Base-by-base conservation (phyloP, 2,113 vertebrate species). In the Mesembrinibis cayennensis region DNA sequence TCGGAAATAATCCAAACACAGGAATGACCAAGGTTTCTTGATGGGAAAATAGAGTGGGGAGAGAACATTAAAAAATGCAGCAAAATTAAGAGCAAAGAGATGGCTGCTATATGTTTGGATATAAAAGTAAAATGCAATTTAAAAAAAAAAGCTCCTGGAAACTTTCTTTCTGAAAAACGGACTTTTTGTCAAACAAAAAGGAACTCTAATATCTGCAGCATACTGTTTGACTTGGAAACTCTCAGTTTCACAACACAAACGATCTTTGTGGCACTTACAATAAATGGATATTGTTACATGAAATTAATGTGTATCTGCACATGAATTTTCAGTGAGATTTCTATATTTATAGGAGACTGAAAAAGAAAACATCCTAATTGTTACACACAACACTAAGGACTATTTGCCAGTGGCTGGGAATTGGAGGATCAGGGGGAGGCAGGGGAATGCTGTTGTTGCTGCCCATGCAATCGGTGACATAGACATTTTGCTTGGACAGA, bases 391-490 rank as follows among this genome's bases (percentile, higher is more conserved):
- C 30, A 66, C 8, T 52, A 66, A 85, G 10, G 5, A 52, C 5
- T 74, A 22, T 70, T 62, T 86, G 8, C 11, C 36, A 32, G 16
- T 47, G 34, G 7, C 19, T 85, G 40, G 11, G 25, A 77, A 66
- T 1, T 25, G 19, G 30, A 59, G 26, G 7, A 12, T 14, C 2
- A 2, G 4, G 13, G 12, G 6, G 3, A 81, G 21, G 18, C 34
- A 52, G 13, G 11, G 26, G 4, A 70, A 52, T 7, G 18, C 4
- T 44, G 23, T 14, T 27, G 10, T 38, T 90, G 34, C 30, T 88
- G 26, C 6, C 36, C 3, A 2, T 61, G 10, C 8, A 72, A 4
- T n/a, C 0, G 0, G 6, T 72, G 36, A 42, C 19, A 50, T 11
- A 87, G 26, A 65, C 0, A 29, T 76, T 80, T 72, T 49, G 10